Evolutionary conservation across 2,888 invertebrate species (phyloP), one percentile per base, ranked within the genome.

Genomic region (Sialis fuliginosa): DNA sequence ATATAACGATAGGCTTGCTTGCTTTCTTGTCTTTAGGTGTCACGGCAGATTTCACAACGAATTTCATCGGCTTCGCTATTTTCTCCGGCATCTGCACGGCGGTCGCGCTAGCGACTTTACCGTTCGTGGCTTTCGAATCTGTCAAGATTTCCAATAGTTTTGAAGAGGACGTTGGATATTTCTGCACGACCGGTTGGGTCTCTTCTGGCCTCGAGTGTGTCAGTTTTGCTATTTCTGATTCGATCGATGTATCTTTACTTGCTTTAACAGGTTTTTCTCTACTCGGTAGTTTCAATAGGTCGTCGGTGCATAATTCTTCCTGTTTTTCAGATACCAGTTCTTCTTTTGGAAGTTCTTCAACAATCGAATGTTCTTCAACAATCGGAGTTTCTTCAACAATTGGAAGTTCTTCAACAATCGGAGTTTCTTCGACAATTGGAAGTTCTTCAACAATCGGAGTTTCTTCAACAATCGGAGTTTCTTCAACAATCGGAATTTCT

Each of bases 71-170:
- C 48, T 51, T 51, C 7, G 47, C 41, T n/a, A 48, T 42, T 12
- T 42, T 46, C 22, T 10, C 22, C 6, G 44, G 22, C 5, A 9
- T 13, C 4, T 10, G 10, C 37, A 10, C 6, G 12, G 32, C 37
- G 4, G 8, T 45, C 42, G 32, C 37, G 5, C 22, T 9, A 4
- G 48, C 40, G 50, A 47, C 47, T 49, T 54, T 32, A 55, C 33
- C 35, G 62, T 52, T 57, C 63, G 67, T 35, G 10, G 64, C 62
- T 50, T 62, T 57, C 47, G 69, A 67, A 52, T 72, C 72, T 54
- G 74, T 72, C 51, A 75, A 60, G 48, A 75, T 72, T 58, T 74
- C 72, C 49, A 75, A 60, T 40, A 76, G 57, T 61, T 73, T 75
- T 1, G 74, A 70, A 4, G 72, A 66, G 6, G 67, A 62, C n/a